Percentiles rank a stretch among this genome's conserved stretches.
phyloP scores from a whole-genome alignment of 2,113 vertebrate species.

The human (Homo sapiens) region GRCh38 chrX:12777001-12777500 shows the following conservation, averaged over 20 bases:
- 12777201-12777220: neutral
- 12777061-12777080: neutral
- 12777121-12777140: neutral
- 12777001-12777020: neutral
- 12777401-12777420: neutral
- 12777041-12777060: neutral
- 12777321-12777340: neutral
- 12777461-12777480: neutral
- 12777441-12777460: neutral
- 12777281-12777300: neutral
- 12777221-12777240: neutral
- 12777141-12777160: neutral
- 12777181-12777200: neutral
- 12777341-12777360: neutral
- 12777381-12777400: neutral
- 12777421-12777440: neutral
- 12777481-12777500: neutral
- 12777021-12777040: neutral
- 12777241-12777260: neutral
- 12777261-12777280: neutral
- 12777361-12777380: neutral
- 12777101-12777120: neutral
- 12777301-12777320: neutral
- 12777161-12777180: neutral
- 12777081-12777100: neutral